phyloP scores from a whole-genome alignment of 1,140 invertebrate species.

The Philotrypesis tridentata region DNA sequence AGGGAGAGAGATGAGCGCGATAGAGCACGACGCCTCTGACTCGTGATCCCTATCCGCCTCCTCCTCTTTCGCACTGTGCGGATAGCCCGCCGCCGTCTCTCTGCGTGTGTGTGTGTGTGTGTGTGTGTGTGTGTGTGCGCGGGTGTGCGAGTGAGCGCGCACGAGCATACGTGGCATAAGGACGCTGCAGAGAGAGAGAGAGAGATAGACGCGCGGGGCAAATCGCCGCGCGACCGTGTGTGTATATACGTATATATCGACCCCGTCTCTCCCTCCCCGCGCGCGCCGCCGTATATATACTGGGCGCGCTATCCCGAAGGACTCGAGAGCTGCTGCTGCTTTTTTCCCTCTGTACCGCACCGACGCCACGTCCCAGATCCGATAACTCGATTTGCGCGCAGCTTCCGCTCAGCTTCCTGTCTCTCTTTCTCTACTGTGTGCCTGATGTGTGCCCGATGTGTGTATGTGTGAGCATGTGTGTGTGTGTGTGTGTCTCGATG shows the following conservation, averaged over 20 bases:
- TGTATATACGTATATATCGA: neutral
- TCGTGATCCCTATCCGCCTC: neutral
- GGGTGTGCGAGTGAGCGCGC: too few species aligned
- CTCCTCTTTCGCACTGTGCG: neutral
- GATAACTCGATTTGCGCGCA: constrained; percentile 16
- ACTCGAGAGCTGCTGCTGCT: constrained; percentile 5
- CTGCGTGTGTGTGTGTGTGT: too few species aligned
- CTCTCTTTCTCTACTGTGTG: too few species aligned
- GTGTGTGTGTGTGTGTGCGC: neutral
- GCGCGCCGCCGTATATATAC: too few species aligned
- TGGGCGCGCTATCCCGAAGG: neutral
- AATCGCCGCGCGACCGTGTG: neutral
- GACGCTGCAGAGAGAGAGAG: too few species aligned
- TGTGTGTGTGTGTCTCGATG: neutral
- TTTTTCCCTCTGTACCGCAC: neutral
- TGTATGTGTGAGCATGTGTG: neutral
- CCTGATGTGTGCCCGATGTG: too few species aligned
- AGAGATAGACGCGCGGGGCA: neutral
- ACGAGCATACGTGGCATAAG: neutral
- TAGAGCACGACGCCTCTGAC: neutral
- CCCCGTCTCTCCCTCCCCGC: neutral
- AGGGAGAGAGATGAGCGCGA: neutral
- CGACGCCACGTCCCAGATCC: neutral
- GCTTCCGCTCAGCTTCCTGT: constrained; percentile 4
- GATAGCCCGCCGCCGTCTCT: too few species aligned